phyloP scores from a whole-genome alignment of 2,888 invertebrate genomes.

The Gymnocheta viridis region DNA sequence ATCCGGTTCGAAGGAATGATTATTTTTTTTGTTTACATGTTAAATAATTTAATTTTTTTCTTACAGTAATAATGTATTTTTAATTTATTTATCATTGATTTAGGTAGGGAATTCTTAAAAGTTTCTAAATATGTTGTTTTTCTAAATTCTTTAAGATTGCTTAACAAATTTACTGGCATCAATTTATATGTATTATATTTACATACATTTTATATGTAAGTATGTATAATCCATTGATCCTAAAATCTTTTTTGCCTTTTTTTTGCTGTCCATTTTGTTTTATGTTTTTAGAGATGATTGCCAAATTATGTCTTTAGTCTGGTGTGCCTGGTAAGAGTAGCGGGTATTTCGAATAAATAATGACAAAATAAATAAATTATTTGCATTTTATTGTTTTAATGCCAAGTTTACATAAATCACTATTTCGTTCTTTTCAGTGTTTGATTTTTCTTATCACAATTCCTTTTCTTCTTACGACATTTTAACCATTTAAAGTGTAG shows the following conservation, averaged over 20 bases:
- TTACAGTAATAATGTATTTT: constrained; percentile 5
- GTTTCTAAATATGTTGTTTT: constrained; percentile 9
- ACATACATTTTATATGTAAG: background rate
- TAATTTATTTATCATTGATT: background rate
- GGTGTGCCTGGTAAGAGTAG: background rate
- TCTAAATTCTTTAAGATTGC: constrained; percentile 16
- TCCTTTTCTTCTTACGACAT: constrained; percentile 14
- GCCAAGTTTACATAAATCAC: constrained; percentile 65
- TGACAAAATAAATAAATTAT: constrained; percentile 47
- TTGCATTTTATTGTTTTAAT: constrained; percentile 43
- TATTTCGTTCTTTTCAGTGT: constrained; percentile 34
- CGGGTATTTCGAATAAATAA: constrained; percentile 24
- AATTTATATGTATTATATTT: background rate
- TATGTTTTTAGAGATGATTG: constrained; percentile 39
- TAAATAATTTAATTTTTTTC: background rate
- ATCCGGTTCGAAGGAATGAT: constrained; percentile 85
- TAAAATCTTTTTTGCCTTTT: background rate
- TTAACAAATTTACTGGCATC: constrained; percentile 9
- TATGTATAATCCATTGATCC: constrained; percentile 16
- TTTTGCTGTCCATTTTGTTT: background rate
- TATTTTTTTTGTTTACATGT: constrained; percentile 30
- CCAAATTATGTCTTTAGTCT: constrained; percentile 42
- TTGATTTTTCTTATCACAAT: background rate
- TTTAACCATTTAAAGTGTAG: constrained; percentile 49
- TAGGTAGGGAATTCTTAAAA: background rate